Conservation (phyloP, 2,888 invertebrate species). For the Ctenicera cuprea region DNA sequence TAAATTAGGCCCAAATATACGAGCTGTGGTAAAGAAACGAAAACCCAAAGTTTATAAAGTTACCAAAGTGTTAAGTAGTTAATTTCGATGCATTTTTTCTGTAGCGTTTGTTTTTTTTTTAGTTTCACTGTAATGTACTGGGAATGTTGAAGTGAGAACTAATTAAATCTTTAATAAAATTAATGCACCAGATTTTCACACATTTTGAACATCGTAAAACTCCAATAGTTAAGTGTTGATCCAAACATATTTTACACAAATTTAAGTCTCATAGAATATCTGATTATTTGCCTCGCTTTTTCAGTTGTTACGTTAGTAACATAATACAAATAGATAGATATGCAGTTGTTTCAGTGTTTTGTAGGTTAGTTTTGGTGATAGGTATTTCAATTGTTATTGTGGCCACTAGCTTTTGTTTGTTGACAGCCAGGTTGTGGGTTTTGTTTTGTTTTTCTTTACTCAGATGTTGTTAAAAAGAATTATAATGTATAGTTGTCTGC, state of each 20-base stretch:
- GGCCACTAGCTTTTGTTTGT: not conserved
- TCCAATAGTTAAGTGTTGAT: not conserved
- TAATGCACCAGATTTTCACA: slow-evolving; percentile 1
- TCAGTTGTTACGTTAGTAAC: too few relatives aligned
- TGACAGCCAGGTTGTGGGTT: not conserved
- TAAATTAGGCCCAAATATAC: not conserved
- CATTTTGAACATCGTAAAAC: not conserved
- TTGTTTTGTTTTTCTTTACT: slow-evolving; percentile 3
- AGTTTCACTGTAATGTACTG: not conserved
- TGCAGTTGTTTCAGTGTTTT: too few relatives aligned
- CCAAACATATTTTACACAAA: too few relatives aligned
- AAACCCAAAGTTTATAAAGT: slow-evolving; percentile 12
- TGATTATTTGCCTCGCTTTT: too few relatives aligned
- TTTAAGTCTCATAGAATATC: too few relatives aligned
- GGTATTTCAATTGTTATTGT: not conserved
- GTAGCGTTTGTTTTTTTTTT: not conserved
- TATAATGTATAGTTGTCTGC: slow-evolving; percentile 3
- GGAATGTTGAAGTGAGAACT: not conserved
- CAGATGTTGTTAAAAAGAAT: not conserved
- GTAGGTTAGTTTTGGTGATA: not conserved
- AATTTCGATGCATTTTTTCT: slow-evolving; percentile 3
- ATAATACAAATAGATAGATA: too few relatives aligned
- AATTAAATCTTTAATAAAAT: not conserved
- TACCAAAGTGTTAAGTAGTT: slow-evolving; percentile 2
- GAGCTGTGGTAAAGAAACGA: slow-evolving; percentile 16